Evolutionary conservation across 2,888 invertebrate genomes (phyloP), one percentile per base, ranked within the genome.

Genomic region (Eupithecia abbreviata): DNA sequence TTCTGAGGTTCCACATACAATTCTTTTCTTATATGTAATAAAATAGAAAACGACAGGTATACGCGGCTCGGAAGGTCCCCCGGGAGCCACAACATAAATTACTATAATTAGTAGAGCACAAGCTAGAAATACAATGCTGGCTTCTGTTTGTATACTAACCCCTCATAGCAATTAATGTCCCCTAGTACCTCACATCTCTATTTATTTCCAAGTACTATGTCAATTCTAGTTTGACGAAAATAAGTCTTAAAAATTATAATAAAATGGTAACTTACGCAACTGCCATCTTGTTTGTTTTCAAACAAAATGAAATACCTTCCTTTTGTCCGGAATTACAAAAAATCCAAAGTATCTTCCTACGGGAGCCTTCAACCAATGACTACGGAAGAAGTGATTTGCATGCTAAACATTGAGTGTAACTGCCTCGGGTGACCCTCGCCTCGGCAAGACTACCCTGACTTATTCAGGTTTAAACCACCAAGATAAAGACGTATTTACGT

Each of bases 1-100:
- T 92, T 91, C 88, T 88, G 86, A 88, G 90, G 89, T 89, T 89
- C 88, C 83, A 89, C 88, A 88, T 88, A 89, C 88, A 87, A 87
- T 88, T 87, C 85, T 84, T 86, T 87, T 85, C 87, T 87, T 47
- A 69, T 45, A 68, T 47, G 47, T 69, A 69, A 69, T 69, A 88
- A 88, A 88, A 88, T 89, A 88, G 84, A 87, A 88, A 89, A 87
- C 82, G 83, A 85, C 83, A 84, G 83, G 84, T 82, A 55, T 49
- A 84, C 80, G 82, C 83, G 82, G 18, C 82, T 80, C 81, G 77
- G 45, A 78, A 79, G 66, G 74, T 82, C 85, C 83, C 83, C 78
- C 78, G 83, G 79, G 81, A 80, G 81, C 79, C 82, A 78, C 85
- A 82, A 83, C 83, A 84, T 83, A 85, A 85, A 86, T 85, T 83